Evolutionary conservation across 2,888 invertebrate species (phyloP).

Genomic region (Ophion slaviceki): DNA sequence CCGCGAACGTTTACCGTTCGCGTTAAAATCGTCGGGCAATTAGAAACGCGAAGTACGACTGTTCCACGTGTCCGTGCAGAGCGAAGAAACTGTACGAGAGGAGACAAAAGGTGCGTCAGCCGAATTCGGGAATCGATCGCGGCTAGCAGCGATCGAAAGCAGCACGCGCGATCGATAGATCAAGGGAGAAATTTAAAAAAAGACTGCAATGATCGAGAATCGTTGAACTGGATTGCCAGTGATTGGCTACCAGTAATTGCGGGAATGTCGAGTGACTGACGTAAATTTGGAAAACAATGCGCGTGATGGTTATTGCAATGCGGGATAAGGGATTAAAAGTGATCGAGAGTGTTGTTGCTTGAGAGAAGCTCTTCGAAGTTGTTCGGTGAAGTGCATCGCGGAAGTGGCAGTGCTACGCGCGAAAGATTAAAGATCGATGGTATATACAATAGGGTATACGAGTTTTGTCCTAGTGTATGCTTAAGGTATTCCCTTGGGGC

Average conservation of each 20-base stretch:
- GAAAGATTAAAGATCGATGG: slow-evolving; percentile 15
- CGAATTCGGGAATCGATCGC: slow-evolving; percentile 16
- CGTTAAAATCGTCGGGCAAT: slow-evolving; percentile 38
- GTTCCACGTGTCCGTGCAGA: slow-evolving; percentile 17
- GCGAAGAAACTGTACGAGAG: neutral
- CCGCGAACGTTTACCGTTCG: slow-evolving; percentile 45
- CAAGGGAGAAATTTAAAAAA: neutral
- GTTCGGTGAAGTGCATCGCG: slow-evolving; percentile 41
- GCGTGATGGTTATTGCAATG: neutral
- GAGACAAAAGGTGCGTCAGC: neutral
- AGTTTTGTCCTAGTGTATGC: neutral
- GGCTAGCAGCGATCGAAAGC: slow-evolving; percentile 11
- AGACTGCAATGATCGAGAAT: neutral
- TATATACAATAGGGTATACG: slow-evolving; percentile 6
- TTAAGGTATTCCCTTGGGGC: no score
- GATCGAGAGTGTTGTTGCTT: slow-evolving; percentile 22
- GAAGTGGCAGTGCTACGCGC: slow-evolving; percentile 24
- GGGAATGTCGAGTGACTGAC: neutral
- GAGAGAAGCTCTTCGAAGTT: neutral
- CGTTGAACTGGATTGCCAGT: slow-evolving; percentile 4
- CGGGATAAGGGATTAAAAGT: neutral
- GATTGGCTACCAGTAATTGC: neutral
- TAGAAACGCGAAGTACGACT: slow-evolving; percentile 25
- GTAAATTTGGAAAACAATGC: slow-evolving; percentile 1
- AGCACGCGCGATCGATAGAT: neutral